Conservation (phyloP, 2,797 vertebrate species). For the Gallinago stenura region DNA sequence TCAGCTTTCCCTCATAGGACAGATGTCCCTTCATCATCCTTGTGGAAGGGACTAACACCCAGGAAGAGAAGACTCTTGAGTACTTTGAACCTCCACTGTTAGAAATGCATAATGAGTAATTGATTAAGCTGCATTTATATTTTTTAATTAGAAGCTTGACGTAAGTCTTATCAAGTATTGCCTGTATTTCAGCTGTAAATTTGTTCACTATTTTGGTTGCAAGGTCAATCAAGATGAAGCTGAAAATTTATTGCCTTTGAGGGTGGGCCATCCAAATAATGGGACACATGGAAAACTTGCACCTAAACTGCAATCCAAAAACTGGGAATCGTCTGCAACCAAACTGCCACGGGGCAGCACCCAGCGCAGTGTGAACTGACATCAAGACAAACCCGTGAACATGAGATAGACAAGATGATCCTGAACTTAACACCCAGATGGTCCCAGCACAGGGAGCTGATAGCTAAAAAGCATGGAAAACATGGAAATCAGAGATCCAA, state of each 20-base stretch:
- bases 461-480: neutral
- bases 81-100: neutral
- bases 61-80: neutral
- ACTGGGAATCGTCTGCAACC: neutral
- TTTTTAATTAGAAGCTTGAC: neutral
- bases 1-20: neutral
- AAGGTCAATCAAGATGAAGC: neutral
- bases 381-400: rapidly evolving
- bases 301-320: neutral
- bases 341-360: rapidly evolving
- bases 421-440: neutral
- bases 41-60: neutral
- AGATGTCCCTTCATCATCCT: neutral
- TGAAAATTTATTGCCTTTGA: neutral
- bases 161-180: neutral
- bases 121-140: neutral
- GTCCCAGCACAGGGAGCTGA: neutral
- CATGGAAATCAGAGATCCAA: neutral
- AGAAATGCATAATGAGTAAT: neutral
- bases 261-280: neutral
- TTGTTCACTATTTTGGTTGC: neutral
- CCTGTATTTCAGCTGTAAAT: neutral
- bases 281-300: neutral
- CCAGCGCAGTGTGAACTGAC: rapidly evolving
- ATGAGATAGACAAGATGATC: rapidly evolving